Evolutionary conservation across 1,140 invertebrate species (phyloP).

Genomic region (Sarcophaga bullata): DNA sequence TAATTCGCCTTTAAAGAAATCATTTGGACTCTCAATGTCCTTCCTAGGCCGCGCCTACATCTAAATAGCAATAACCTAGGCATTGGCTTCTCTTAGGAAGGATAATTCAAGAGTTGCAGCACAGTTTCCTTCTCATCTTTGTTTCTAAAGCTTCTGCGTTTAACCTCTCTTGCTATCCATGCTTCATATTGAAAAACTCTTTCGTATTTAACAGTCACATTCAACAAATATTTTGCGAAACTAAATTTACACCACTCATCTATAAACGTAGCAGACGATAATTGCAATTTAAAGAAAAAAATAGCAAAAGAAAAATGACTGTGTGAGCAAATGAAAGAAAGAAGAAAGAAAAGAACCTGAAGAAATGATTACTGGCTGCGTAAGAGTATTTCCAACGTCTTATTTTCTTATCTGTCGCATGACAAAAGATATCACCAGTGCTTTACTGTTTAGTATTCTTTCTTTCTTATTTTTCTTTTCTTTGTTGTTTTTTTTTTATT

Average conservation of each 20-base stretch:
- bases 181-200: too few species aligned
- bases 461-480: not conserved
- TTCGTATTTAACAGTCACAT: too few species aligned
- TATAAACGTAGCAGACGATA: not conserved
- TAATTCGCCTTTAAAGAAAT: too few species aligned
- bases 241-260: not conserved
- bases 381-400: not conserved
- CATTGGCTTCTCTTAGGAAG: too few species aligned
- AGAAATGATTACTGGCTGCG: constrained; percentile 10
- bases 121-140: too few species aligned
- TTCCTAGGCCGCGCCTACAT: too few species aligned
- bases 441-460: not conserved
- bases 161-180: too few species aligned
- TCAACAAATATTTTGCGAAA: too few species aligned
- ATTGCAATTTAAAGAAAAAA: not conserved
- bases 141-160: too few species aligned
- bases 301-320: not conserved
- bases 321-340: not conserved
- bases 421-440: constrained; percentile 2
- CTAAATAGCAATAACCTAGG: too few species aligned
- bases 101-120: too few species aligned
- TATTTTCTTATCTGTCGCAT: not conserved
- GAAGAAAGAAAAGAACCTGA: not conserved
- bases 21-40: too few species aligned
- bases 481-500: not conserved